These are phyloP conservation scores for Probosciger aterrimus DNA, from an alignment of 2,113 vertebrate genomes.

Conservation along the genomic window DNA sequence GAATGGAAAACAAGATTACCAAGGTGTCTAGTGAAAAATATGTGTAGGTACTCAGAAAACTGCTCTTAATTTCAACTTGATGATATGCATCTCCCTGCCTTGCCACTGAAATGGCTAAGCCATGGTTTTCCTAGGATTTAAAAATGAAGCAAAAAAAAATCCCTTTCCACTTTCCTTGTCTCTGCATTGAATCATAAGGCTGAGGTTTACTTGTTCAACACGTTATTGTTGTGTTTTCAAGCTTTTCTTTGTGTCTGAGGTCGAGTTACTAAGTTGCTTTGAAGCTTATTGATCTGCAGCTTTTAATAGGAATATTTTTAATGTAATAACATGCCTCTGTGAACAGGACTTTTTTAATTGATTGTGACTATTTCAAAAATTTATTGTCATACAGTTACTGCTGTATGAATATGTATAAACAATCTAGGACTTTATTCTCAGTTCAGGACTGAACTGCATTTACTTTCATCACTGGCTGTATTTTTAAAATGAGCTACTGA, in stretches of 20 bases:
- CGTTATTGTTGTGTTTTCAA: background rate
- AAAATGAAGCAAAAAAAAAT: background rate
- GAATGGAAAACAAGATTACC: background rate
- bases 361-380: background rate
- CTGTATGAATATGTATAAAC: background rate
- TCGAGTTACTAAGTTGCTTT: background rate
- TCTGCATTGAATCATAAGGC: background rate
- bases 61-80: background rate
- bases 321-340: background rate
- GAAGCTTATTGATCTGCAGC: background rate
- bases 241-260: background rate
- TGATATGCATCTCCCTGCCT: background rate
- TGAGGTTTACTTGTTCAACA: background rate
- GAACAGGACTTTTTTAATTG: background rate
- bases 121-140: background rate
- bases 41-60: background rate
- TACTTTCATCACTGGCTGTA: background rate
- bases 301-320: background rate
- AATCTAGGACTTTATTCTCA: background rate
- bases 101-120: background rate
- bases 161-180: background rate
- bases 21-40: background rate
- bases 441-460: background rate
- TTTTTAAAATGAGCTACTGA: background rate
- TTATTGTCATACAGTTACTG: background rate